Evolutionary conservation across 2,113 vertebrate genomes (phyloP).

Genomic region (Arizona elegans): DNA sequence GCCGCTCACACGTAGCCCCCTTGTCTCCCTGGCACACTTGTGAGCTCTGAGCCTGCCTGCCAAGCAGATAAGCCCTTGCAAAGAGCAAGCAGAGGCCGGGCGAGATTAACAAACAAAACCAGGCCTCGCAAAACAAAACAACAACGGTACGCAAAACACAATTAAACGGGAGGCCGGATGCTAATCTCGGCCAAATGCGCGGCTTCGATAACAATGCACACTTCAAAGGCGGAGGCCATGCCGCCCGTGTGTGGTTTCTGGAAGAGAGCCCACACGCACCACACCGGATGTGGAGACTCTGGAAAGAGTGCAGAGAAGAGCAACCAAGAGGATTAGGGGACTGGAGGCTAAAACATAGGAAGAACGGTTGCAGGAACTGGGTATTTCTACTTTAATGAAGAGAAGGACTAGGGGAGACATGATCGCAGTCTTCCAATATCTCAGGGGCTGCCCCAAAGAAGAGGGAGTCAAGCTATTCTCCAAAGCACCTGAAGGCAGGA

Average conservation of each 20-base stretch:
- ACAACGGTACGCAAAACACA: not conserved
- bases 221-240: not conserved
- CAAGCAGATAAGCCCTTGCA: conserved; percentile 37
- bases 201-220: conserved; percentile 46
- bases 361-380: too few relatives aligned
- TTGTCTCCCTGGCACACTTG: conserved; percentile 32
- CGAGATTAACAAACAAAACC: not conserved
- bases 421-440: not conserved
- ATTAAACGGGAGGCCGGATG: conserved; percentile 34
- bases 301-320: not conserved
- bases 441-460: too few relatives aligned
- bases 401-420: too few relatives aligned
- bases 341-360: too few relatives aligned
- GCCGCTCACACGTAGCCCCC: not conserved
- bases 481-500: too few relatives aligned
- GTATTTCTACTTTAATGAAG: too few relatives aligned
- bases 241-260: not conserved
- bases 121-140: not conserved
- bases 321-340: not conserved
- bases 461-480: too few relatives aligned
- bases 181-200: conserved; percentile 27
- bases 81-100: conserved; percentile 48
- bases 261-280: not conserved
- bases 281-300: not conserved
- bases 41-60: fast-evolving